These are phyloP conservation scores for Perca fluviatilis DNA, from an alignment of 2,113 vertebrate species.

Conservation along the genomic window DNA sequence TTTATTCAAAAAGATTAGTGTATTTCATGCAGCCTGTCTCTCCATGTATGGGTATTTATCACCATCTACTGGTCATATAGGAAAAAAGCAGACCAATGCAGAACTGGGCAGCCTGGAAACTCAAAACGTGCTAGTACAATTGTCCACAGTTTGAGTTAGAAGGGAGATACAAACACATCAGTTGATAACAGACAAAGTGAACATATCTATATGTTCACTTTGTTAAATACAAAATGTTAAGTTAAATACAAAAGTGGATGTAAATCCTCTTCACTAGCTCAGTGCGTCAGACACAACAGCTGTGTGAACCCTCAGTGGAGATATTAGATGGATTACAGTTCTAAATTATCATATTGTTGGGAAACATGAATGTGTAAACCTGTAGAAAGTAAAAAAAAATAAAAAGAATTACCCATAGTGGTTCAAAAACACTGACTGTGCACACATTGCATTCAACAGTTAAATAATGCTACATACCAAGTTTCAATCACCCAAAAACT, in stretches of 20 bases:
- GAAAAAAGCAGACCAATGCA: neutral
- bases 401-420: neutral
- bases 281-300: too few species aligned
- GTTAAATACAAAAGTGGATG: neutral
- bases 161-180: neutral
- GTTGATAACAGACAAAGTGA: neutral
- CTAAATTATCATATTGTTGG: neutral
- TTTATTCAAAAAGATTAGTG: neutral
- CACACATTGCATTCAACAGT: neutral
- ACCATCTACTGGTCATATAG: slow-evolving; percentile 60
- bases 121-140: neutral
- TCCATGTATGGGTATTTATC: slow-evolving; percentile 11
- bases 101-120: neutral
- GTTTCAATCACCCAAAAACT: neutral
- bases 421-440: neutral
- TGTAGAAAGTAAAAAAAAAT: neutral
- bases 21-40: neutral
- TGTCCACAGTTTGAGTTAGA: neutral
- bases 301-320: neutral
- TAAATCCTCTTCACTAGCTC: too few species aligned
- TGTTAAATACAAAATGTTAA: too few species aligned
- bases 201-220: too few species aligned
- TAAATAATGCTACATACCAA: neutral
- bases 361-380: neutral
- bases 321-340: neutral